Evolutionary conservation across 2,888 invertebrate genomes (phyloP), one percentile per base, ranked within the genome.

Genomic region (Barypeithes pellucidus): DNA sequence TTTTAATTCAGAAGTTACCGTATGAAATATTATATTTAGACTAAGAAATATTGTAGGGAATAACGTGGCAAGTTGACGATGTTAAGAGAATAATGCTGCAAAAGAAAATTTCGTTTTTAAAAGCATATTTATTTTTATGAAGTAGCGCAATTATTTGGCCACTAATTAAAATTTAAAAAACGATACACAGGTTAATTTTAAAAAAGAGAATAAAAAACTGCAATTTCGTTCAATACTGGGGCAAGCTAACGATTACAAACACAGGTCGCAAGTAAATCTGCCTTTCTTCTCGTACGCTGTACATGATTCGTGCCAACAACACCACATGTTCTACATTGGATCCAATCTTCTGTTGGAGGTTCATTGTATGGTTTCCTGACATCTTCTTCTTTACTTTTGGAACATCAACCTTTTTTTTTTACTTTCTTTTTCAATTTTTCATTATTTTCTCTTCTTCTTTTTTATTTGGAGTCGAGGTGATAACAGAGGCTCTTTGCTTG

Each of bases 311-410:
- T 72, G 72, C 67, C 67, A 72, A 61, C 72, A 72, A 50, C 18
- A 29, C 11, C 67, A 36, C 72, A 67, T 24, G 18, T 14, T 14
- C 50, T 36, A 41, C 52, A 67, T 24, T 67, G 33, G 54, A 67
- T 54, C 73, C 73, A 73, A 29, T 71, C 73, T 57, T 73, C 73
- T 36, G 59, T 20, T 70, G 73, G 70, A 70, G 73, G 73, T 18
- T 73, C 73, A 41, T 11, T 14, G 47, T 65, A 72, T n/a, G n/a
- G n/a, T n/a, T n/a, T n/a, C n/a, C n/a, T n/a, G n/a, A n/a, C n/a
- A 39, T 39, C n/a, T 39, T 39, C 36, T 36, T 36, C n/a, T 39
- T 39, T 39, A 39, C 39, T 39, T 39, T 39, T 12, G 39, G 12
- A 39, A 39, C 39, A 39, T 39, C 39, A 39, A 39, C 12, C 33